These are phyloP conservation scores for Malurus elegans DNA, from an alignment of 2,113 vertebrate genomes.

Conservation along the genomic window DNA sequence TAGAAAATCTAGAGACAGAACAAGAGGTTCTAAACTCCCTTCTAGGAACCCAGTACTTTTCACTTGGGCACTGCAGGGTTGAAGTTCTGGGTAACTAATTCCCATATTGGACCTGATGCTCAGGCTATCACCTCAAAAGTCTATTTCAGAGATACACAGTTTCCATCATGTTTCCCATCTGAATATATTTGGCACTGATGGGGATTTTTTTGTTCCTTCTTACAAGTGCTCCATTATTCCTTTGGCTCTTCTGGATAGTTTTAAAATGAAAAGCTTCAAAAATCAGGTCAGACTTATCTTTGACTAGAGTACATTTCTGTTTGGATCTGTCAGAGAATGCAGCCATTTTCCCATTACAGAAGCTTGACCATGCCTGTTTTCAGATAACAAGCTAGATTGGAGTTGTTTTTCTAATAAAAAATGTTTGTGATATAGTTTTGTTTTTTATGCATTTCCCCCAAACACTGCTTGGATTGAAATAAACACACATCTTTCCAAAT, in stretches of 20 bases:
- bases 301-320: background rate
- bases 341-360: background rate
- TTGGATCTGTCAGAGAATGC: background rate
- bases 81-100: background rate
- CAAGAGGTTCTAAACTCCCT: background rate
- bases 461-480: background rate
- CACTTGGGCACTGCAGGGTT: background rate
- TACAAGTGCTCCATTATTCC: background rate
- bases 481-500: background rate
- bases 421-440: background rate
- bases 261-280: constrained; percentile 19
- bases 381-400: background rate
- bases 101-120: background rate
- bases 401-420: background rate
- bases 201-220: background rate
- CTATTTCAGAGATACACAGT: background rate
- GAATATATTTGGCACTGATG: background rate
- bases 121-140: background rate
- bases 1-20: background rate
- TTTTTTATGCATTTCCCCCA: background rate
- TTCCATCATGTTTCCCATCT: background rate
- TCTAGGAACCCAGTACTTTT: background rate
- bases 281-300: background rate
- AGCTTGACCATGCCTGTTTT: background rate
- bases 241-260: background rate